phyloP scores from a whole-genome alignment of 1,140 invertebrate species.

The Heliconius hewitsoni region DNA sequence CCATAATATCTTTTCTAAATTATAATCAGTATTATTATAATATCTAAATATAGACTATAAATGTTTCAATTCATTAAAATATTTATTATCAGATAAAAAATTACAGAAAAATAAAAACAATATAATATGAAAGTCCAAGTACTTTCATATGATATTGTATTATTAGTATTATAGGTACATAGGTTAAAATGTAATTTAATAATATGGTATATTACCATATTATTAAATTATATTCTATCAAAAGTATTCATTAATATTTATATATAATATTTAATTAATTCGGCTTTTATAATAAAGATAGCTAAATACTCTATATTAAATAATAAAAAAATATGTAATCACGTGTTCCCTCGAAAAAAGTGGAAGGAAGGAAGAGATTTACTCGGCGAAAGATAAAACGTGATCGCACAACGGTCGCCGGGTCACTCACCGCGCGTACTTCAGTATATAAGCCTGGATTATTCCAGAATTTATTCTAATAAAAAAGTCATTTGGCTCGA shows the following conservation, averaged over 20 bases:
- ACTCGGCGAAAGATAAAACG: constrained; percentile 47
- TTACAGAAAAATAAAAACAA: not conserved
- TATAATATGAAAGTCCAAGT: too few species aligned
- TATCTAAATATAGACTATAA: not conserved
- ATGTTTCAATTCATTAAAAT: not conserved
- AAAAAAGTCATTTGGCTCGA: constrained; percentile 42
- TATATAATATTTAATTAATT: not conserved
- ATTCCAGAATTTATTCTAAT: constrained; percentile 41
- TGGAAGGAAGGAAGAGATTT: constrained; percentile 48
- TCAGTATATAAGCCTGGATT: constrained; percentile 43
- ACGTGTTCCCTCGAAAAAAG: constrained; percentile 50
- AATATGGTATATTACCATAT: too few species aligned
- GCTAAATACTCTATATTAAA: not conserved
- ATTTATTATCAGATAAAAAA: too few species aligned
- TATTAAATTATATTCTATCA: too few species aligned
- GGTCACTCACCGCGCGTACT: constrained; percentile 57
- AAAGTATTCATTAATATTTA: too few species aligned
- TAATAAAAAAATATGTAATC: constrained; percentile 47
- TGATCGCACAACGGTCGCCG: constrained; percentile 47
- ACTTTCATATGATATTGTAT: too few species aligned
- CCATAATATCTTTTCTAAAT: not conserved
- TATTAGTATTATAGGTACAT: too few species aligned
- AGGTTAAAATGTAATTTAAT: too few species aligned
- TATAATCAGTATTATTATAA: not conserved
- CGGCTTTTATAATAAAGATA: not conserved